Evolutionary conservation across 1,140 invertebrate species (phyloP).

Genomic region (Penaeus vannamei): DNA sequence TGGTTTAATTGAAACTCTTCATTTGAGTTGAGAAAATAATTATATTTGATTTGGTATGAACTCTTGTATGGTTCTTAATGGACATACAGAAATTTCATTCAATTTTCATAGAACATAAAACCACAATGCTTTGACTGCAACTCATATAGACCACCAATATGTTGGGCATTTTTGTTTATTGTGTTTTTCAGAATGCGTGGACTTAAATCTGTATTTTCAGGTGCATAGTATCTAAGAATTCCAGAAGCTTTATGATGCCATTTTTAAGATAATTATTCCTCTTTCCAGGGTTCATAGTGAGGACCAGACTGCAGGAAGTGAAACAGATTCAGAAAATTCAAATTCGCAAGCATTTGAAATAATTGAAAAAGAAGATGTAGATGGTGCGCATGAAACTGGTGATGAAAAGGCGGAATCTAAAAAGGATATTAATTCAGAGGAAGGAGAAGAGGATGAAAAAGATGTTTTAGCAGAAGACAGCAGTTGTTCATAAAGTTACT

Average conservation of each 20-base stretch:
- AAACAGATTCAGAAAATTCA: slow-evolving; percentile 64
- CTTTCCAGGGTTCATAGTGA: slow-evolving; percentile 44
- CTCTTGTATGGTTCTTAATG: too few relatives aligned
- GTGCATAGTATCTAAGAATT: not conserved
- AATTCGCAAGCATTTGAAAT: slow-evolving; percentile 68
- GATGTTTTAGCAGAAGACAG: not conserved
- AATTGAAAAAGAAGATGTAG: slow-evolving; percentile 64
- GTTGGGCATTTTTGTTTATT: not conserved
- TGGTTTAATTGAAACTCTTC: too few relatives aligned
- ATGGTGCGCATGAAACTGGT: slow-evolving; percentile 17
- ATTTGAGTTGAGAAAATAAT: too few relatives aligned
- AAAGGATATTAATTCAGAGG: slow-evolving; percentile 25
- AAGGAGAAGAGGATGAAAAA: not conserved
- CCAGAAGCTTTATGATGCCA: not conserved
- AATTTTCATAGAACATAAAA: too few relatives aligned
- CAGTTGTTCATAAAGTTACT: slow-evolving; percentile 1
- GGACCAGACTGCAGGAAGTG: slow-evolving; percentile 55
- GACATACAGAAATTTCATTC: too few relatives aligned
- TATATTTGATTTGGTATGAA: too few relatives aligned
- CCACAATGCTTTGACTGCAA: too few relatives aligned
- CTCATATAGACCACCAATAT: not conserved
- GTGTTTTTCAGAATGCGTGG: not conserved
- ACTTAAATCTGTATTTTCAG: not conserved
- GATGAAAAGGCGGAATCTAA: slow-evolving; percentile 18
- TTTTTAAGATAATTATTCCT: not conserved